phyloP scores from a whole-genome alignment of 2,797 vertebrate species.

The Clamator glandarius region DNA sequence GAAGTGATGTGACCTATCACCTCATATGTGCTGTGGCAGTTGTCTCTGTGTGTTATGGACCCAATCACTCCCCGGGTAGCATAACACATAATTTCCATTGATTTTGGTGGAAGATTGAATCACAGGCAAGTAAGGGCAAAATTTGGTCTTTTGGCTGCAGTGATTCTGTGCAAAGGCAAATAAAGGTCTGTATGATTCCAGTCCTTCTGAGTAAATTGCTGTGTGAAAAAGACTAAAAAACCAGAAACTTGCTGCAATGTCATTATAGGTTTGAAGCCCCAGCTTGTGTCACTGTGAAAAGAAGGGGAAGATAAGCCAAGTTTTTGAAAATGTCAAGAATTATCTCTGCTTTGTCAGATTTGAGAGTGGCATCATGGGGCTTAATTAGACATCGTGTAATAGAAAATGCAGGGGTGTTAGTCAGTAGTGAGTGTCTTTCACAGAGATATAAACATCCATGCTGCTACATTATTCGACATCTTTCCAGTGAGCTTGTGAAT shows the following conservation, averaged over 20 bases:
- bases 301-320: constrained; percentile 63
- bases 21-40: neutral
- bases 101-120: constrained; percentile 32
- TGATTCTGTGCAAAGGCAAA: constrained; percentile 42
- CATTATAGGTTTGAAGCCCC: constrained; percentile 56
- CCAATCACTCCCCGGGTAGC: neutral
- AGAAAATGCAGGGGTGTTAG: constrained; percentile 72
- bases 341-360: constrained; percentile 70
- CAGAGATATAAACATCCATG: constrained; percentile 69
- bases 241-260: constrained; percentile 30
- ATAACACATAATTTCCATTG: constrained; percentile 34
- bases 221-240: constrained; percentile 42
- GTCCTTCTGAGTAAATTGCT: constrained; percentile 52
- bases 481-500: constrained; percentile 56
- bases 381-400: constrained; percentile 75
- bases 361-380: constrained; percentile 68
- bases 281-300: constrained; percentile 65
- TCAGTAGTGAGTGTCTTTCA: constrained; percentile 67
- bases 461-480: constrained; percentile 39
- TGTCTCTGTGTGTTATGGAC: neutral
- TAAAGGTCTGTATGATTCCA: constrained; percentile 36
- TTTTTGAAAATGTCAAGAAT: constrained; percentile 75
- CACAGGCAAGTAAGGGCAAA: constrained; percentile 29
- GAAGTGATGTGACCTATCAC: constrained; percentile 48
- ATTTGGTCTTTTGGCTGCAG: constrained; percentile 20